Conservation (phyloP, 1,140 invertebrate species). For the Brachionus plicatilis region DNA sequence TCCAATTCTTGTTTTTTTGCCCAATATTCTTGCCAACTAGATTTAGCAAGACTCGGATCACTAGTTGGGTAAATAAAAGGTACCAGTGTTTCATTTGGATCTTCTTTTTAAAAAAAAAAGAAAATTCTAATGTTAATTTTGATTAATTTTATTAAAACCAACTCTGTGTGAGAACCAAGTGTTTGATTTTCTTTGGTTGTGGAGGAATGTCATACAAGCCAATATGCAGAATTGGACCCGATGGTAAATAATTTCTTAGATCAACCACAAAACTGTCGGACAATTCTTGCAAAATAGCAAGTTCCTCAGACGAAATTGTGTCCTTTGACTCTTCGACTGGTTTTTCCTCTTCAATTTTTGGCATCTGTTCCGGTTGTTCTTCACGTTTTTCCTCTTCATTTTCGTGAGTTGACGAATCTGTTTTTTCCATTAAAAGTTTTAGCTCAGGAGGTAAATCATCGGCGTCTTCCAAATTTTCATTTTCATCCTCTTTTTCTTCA, state of each 20-base stretch:
- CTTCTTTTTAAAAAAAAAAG: neutral
- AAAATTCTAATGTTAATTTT: too few species aligned
- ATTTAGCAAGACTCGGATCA: neutral
- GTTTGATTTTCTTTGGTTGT: conserved; percentile 50
- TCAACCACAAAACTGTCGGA: conserved; percentile 53
- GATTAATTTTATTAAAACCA: neutral
- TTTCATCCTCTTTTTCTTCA: conserved; percentile 43
- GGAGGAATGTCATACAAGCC: conserved; percentile 53
- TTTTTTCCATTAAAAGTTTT: neutral
- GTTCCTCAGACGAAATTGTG: neutral
- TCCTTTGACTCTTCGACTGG: conserved; percentile 41
- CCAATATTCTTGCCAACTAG: conserved; percentile 18
- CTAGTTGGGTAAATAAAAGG: neutral
- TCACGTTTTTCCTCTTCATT: neutral
- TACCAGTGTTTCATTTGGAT: neutral
- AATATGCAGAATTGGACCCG: conserved; percentile 52
- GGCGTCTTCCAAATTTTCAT: conserved; percentile 42
- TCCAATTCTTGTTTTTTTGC: conserved; percentile 18
- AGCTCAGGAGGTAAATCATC: conserved; percentile 17
- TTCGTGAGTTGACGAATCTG: neutral
- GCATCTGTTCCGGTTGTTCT: neutral
- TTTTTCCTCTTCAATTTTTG: conserved; percentile 41
- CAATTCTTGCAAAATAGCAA: conserved; percentile 25
- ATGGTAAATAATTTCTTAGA: conserved; percentile 48
- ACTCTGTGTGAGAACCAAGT: conserved; percentile 52